A percentile compares a stretch with the other conserved stretches of the same genome.
Conservation (phyloP, 2,797 vertebrate genomes). For the Apogon talboti region DNA sequence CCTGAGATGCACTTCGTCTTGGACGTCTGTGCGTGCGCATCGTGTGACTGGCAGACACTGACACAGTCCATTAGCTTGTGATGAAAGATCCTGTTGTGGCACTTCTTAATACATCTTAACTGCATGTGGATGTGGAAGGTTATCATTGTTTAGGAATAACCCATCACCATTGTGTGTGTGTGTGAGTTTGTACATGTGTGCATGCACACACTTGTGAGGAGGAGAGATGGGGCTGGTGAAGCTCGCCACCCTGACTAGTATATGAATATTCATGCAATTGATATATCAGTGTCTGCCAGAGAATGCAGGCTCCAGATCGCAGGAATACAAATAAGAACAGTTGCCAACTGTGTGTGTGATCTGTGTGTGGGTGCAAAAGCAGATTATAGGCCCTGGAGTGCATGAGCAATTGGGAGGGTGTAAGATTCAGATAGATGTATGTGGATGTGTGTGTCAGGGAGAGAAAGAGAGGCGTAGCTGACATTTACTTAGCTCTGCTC, state of each 20-base stretch:
- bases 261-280: slow-evolving; percentile 78
- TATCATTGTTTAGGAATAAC: slow-evolving; percentile 32
- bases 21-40: neutral
- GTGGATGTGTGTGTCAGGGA: slow-evolving; percentile 34
- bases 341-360: slow-evolving; percentile 54
- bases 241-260: slow-evolving; percentile 55
- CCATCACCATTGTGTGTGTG: neutral
- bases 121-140: slow-evolving; percentile 30
- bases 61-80: slow-evolving; percentile 38
- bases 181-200: neutral
- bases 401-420: slow-evolving; percentile 54
- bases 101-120: slow-evolving; percentile 25
- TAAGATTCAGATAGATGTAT: slow-evolving; percentile 54
- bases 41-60: slow-evolving; percentile 33
- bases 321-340: slow-evolving; percentile 78
- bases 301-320: slow-evolving; percentile 62
- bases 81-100: slow-evolving; percentile 42
- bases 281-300: slow-evolving; percentile 70
- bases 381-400: slow-evolving; percentile 69
- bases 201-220: slow-evolving; percentile 11
- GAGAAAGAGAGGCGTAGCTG: slow-evolving; percentile 61
- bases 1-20: slow-evolving; percentile 5
- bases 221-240: slow-evolving; percentile 43
- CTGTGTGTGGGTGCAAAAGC: slow-evolving; percentile 59
- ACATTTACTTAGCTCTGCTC: slow-evolving; percentile 77